A percentile compares a stretch with the other conserved stretches of the same genome.
These are phyloP conservation scores for Morone chrysops DNA, from an alignment of 2,113 vertebrate species.

Conservation along the genomic window DNA sequence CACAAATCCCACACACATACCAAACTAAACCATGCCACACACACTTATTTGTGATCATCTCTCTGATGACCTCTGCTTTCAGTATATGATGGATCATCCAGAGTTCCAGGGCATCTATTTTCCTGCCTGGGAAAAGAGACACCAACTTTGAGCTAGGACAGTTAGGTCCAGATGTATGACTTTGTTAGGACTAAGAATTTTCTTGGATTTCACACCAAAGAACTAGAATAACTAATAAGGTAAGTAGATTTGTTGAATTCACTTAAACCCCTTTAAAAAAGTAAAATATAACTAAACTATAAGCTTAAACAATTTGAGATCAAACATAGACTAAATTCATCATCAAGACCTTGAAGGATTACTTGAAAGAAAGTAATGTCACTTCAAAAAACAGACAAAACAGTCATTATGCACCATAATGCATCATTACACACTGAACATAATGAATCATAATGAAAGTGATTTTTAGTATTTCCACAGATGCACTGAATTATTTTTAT, in stretches of 20 bases:
- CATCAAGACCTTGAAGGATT: background rate
- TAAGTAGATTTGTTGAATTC: background rate
- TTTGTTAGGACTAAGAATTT: constrained; percentile 23
- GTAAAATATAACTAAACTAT: background rate
- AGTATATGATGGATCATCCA: constrained; percentile 73
- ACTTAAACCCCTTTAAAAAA: background rate
- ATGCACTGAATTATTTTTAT: background rate
- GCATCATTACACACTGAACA: constrained; percentile 24
- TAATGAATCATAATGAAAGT: constrained; percentile 50
- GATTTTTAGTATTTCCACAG: constrained; percentile 50
- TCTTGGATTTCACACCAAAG: background rate
- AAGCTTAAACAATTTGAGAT: background rate
- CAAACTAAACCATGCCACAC: constrained; percentile 36
- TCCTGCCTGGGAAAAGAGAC: constrained; percentile 62
- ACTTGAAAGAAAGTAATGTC: constrained; percentile 8
- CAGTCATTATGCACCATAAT: constrained; percentile 33
- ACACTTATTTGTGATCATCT: constrained; percentile 66
- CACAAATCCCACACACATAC: constrained; percentile 41
- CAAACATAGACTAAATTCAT: background rate
- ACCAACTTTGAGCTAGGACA: constrained; percentile 59
- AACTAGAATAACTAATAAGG: background rate
- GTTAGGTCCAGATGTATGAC: constrained; percentile 42
- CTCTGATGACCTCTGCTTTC: constrained; percentile 77
- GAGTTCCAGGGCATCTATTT: constrained; percentile 71
- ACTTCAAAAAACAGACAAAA: constrained; percentile 33